Conservation (phyloP, 2,888 invertebrate genomes). For the Limnephilus rhombicus region DNA sequence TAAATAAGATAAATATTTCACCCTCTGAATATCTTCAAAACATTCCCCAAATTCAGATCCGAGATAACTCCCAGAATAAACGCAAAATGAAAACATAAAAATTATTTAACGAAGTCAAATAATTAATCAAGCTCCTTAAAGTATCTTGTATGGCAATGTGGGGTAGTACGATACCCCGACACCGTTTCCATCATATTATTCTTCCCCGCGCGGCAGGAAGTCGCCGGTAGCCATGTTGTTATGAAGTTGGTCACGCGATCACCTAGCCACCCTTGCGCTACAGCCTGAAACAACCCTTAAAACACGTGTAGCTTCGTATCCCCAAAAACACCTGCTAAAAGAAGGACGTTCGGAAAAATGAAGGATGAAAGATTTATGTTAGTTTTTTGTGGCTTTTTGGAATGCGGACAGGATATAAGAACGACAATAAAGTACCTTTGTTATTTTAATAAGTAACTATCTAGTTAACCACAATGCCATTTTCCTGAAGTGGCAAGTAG, state of each 20-base stretch:
- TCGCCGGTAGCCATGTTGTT: constrained; percentile 45
- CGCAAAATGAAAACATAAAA: background rate
- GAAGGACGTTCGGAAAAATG: background rate
- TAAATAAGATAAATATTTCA: background rate
- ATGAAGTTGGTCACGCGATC: constrained; percentile 42
- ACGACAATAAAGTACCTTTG: too few relatives aligned
- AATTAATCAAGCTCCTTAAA: constrained; percentile 19
- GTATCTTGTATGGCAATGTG: constrained; percentile 6
- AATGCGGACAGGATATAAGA: too few relatives aligned
- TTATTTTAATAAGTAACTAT: too few relatives aligned
- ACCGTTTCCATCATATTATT: constrained; percentile 26
- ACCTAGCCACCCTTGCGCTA: background rate
- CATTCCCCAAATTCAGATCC: background rate
- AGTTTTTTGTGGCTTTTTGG: background rate
- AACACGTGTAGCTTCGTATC: constrained; percentile 19
- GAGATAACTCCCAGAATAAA: background rate
- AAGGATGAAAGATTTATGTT: background rate
- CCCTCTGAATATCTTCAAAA: background rate
- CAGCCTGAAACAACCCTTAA: background rate
- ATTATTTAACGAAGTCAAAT: background rate
- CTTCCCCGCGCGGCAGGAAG: constrained; percentile 37
- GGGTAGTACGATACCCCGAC: constrained; percentile 17
- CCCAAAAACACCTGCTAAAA: constrained; percentile 6
- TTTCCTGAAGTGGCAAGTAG: too few relatives aligned
- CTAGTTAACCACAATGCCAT: too few relatives aligned